phyloP scores from a whole-genome alignment of 1,140 invertebrate species.

The Samia ricini region DNA sequence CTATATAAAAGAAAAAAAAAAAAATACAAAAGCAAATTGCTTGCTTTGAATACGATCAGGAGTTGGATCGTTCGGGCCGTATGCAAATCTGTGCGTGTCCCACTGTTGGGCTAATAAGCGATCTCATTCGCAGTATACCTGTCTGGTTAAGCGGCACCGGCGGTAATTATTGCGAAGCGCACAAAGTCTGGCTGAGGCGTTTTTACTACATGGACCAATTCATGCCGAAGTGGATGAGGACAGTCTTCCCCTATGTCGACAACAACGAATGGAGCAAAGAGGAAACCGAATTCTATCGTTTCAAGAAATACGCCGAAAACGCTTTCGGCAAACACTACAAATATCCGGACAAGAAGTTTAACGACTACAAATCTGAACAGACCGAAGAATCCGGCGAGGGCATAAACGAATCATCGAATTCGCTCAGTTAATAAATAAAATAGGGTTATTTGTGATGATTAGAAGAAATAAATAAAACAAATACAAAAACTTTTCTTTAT shows the following conservation, averaged over 20 bases:
- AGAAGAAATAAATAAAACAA: not conserved
- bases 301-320: conserved; percentile 43
- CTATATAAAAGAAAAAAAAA: too few species aligned
- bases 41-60: too few species aligned
- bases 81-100: too few species aligned
- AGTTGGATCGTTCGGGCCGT: too few species aligned
- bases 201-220: conserved; percentile 59
- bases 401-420: conserved; percentile 12
- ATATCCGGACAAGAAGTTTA: conserved; percentile 40
- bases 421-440: not conserved
- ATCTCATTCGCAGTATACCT: conserved; percentile 33
- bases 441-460: not conserved
- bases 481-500: not conserved
- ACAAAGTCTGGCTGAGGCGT: conserved; percentile 47
- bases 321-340: conserved; percentile 51
- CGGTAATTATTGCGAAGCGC: conserved; percentile 44
- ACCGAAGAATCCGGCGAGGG: conserved; percentile 40
- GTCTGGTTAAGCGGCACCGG: conserved; percentile 46
- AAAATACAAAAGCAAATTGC: too few species aligned
- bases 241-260: conserved; percentile 39
- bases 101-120: not conserved
- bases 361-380: conserved; percentile 35
- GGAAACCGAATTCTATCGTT: conserved; percentile 40
- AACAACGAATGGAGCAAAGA: conserved; percentile 48
- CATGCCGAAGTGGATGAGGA: conserved; percentile 45